Evolutionary conservation across 2,113 vertebrate genomes (phyloP).

Genomic region (Plestiodon gilberti): DNA sequence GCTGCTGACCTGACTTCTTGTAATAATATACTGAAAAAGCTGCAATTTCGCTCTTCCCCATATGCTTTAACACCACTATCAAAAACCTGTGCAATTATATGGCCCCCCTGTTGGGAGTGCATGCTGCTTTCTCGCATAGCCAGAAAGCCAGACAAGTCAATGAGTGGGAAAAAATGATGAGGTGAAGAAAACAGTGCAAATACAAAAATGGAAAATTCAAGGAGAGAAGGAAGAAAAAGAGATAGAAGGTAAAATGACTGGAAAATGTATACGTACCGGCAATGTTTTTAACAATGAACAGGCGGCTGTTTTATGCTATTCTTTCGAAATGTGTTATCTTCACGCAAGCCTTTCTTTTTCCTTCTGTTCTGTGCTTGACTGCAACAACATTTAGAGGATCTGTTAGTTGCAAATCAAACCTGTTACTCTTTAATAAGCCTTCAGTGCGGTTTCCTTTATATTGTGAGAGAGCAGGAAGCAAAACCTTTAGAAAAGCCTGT

Average conservation of each 20-base stretch:
- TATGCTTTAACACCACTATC: conserved; percentile 72
- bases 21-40: conserved; percentile 54
- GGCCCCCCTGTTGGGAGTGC: conserved; percentile 74
- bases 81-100: conserved; percentile 78
- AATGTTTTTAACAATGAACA: conserved; percentile 8
- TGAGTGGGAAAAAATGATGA: conserved; percentile 52
- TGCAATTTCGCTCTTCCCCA: conserved; percentile 52
- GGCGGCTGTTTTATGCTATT: neutral
- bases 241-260: conserved; percentile 14
- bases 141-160: conserved; percentile 58
- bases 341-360: neutral
- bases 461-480: neutral
- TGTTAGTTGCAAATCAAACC: conserved; percentile 4
- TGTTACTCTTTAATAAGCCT: neutral
- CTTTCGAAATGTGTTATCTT: neutral
- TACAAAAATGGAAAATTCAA: conserved; percentile 39
- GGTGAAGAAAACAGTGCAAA: conserved; percentile 34
- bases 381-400: conserved; percentile 15
- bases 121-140: conserved; percentile 62
- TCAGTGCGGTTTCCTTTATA: conserved; percentile 1
- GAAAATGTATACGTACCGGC: neutral
- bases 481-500: neutral
- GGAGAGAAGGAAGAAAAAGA: neutral
- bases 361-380: neutral
- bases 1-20: conserved; percentile 62